These are phyloP conservation scores for Papilio dardanus DNA, from an alignment of 1,140 invertebrate genomes.

Conservation along the genomic window DNA sequence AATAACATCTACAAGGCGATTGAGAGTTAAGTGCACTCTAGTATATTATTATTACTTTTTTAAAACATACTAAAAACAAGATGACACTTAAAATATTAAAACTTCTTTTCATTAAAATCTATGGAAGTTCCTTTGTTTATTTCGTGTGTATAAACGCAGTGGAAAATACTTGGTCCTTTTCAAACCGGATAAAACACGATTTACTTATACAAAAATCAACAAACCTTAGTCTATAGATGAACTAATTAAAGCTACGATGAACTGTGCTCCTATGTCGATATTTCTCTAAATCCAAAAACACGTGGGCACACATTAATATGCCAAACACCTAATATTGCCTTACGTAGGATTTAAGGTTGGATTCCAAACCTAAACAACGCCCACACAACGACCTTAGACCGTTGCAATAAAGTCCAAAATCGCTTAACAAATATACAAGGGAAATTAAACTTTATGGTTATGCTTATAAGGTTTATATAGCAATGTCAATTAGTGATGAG, in stretches of 20 bases:
- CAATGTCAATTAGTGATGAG: slow-evolving; percentile 33
- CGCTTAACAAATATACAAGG: neutral
- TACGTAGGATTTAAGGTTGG: slow-evolving; percentile 32
- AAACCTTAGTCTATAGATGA: neutral
- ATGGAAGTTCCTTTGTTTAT: no score
- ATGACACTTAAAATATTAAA: no score
- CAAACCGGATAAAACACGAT: neutral
- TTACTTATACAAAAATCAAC: neutral
- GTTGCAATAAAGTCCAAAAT: slow-evolving; percentile 2
- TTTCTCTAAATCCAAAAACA: neutral
- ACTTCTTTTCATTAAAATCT: no score
- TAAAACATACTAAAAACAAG: neutral
- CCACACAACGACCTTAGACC: slow-evolving; percentile 8
- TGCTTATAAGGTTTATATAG: slow-evolving; percentile 41
- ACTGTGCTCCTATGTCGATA: neutral
- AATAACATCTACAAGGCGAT: neutral
- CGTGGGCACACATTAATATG: slow-evolving; percentile 24
- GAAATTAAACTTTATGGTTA: slow-evolving; percentile 33
- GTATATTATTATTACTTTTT: neutral
- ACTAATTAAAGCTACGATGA: neutral
- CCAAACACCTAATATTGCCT: slow-evolving; percentile 26
- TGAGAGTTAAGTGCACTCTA: slow-evolving; percentile 11
- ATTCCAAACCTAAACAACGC: slow-evolving; percentile 22
- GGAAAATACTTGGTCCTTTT: neutral
- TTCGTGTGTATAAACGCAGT: neutral